phyloP scores from a whole-genome alignment of 1,140 invertebrate genomes.

The Formica selysi region DNA sequence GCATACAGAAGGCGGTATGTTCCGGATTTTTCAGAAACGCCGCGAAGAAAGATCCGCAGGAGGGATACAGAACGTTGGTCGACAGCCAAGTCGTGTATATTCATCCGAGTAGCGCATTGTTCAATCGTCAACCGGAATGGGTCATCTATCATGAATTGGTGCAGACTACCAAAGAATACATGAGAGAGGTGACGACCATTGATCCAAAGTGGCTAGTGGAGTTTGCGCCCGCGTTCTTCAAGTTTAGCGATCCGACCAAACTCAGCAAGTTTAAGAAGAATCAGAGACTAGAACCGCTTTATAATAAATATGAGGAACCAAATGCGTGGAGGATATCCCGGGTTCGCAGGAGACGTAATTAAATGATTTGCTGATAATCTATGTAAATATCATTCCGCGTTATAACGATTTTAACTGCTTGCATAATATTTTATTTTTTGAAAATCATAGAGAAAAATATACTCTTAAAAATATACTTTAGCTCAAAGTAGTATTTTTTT shows the following conservation, averaged over 20 bases:
- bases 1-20: slow-evolving; percentile 99
- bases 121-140: slow-evolving; percentile 99
- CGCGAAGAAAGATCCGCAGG: slow-evolving; percentile 99
- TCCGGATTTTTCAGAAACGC: slow-evolving; percentile 99
- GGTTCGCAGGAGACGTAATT: slow-evolving; percentile 95
- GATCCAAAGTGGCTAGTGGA: slow-evolving; percentile 99
- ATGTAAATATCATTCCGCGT: slow-evolving; percentile 63
- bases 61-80: slow-evolving; percentile 98
- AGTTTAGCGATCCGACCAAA: slow-evolving; percentile 99
- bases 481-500: background rate
- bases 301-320: slow-evolving; percentile 99
- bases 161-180: slow-evolving; percentile 99
- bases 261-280: slow-evolving; percentile 99
- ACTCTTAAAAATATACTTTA: background rate
- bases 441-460: background rate
- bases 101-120: slow-evolving; percentile 98
- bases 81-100: slow-evolving; percentile 99
- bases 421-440: slow-evolving; percentile 15
- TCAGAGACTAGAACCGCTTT: slow-evolving; percentile 98
- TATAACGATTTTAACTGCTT: slow-evolving; percentile 35
- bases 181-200: slow-evolving; percentile 99
- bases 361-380: slow-evolving; percentile 76
- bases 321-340: slow-evolving; percentile 99
- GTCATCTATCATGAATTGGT: slow-evolving; percentile 99
- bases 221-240: slow-evolving; percentile 99